Evolutionary conservation across 2,113 vertebrate genomes (phyloP).

Genomic region (Hyperopisus bebe): DNA sequence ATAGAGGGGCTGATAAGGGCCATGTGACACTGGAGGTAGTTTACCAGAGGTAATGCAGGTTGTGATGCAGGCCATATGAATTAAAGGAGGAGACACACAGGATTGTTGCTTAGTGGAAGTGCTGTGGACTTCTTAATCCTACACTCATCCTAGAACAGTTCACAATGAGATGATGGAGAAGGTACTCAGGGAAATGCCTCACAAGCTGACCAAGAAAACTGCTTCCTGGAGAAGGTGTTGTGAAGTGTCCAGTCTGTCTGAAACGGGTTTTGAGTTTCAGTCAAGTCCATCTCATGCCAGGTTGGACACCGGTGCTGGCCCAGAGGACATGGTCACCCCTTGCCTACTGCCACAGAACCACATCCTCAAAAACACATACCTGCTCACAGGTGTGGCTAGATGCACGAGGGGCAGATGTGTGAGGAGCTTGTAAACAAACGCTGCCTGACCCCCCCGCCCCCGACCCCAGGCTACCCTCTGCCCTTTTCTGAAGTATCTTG

Average conservation of each 20-base stretch:
- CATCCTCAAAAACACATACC: not conserved
- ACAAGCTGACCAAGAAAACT: not conserved
- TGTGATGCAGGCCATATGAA: not conserved
- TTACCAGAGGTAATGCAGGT: not conserved
- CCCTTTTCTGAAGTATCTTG: not conserved
- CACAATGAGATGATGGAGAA: not conserved
- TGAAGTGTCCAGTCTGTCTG: not conserved
- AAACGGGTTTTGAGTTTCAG: not conserved
- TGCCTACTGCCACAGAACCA: not conserved
- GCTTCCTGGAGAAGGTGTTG: not conserved
- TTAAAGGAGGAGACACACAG: not conserved
- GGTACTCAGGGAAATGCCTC: not conserved
- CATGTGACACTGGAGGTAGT: not conserved
- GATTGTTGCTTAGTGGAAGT: not conserved
- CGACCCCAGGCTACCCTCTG: not conserved
- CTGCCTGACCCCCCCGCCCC: too few species aligned
- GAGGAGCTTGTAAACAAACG: not conserved
- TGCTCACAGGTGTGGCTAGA: not conserved
- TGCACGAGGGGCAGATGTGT: not conserved
- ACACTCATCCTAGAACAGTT: not conserved
- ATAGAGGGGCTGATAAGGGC: not conserved
- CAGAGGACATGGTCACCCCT: not conserved
- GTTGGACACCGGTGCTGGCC: not conserved
- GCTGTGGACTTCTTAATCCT: not conserved
- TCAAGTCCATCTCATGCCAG: not conserved